Conservation (phyloP, 2,888 invertebrate species). For the Epsilonema sp. region DNA sequence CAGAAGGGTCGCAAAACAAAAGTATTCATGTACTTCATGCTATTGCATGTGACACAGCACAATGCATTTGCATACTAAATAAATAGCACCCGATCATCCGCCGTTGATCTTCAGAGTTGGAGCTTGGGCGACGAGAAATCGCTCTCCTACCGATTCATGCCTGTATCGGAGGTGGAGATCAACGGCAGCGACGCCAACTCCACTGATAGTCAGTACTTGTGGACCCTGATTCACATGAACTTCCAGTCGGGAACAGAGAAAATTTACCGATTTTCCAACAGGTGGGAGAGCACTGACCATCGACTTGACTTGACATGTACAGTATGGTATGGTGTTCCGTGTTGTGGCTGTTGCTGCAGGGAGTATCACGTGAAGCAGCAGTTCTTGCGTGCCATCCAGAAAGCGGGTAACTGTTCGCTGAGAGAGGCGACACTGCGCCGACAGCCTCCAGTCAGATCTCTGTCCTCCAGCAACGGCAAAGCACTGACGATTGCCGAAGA, state of each 20-base stretch:
- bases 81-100: background rate
- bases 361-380: conserved; percentile 8
- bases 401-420: conserved; percentile 2
- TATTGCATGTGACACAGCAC: too few species aligned
- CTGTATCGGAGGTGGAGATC: conserved; percentile 9
- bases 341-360: background rate
- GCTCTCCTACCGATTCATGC: conserved; percentile 5
- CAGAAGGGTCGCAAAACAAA: conserved; percentile 43
- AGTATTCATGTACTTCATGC: too few species aligned
- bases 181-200: conserved; percentile 9
- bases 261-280: conserved; percentile 8
- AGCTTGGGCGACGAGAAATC: too few species aligned
- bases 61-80: background rate
- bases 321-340: background rate
- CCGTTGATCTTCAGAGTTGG: background rate
- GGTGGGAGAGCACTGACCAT: too few species aligned
- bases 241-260: background rate
- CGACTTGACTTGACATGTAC: too few species aligned
- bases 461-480: background rate
- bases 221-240: conserved; percentile 10
- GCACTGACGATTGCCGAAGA: background rate
- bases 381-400: conserved; percentile 9
- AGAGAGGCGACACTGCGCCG: too few species aligned
- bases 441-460: too few species aligned
- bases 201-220: conserved; percentile 1